Evolutionary conservation across 2,797 vertebrate genomes (phyloP).

Genomic region (Arnoldichthys spilopterus): DNA sequence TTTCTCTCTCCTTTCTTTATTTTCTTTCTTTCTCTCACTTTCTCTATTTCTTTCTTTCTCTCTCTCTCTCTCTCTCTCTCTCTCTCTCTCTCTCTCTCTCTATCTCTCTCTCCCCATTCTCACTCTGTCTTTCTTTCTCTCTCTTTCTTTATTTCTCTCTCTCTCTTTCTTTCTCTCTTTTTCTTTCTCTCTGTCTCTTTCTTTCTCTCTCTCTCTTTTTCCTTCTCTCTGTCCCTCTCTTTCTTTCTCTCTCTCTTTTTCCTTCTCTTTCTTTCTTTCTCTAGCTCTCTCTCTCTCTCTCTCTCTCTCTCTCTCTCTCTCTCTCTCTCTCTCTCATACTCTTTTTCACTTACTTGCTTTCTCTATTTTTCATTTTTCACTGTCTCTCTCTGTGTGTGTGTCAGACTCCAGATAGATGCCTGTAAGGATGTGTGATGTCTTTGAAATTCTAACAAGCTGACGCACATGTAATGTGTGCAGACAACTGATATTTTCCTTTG

Average conservation of each 20-base stretch:
- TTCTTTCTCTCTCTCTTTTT: no score
- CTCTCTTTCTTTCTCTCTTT: conserved; percentile 46
- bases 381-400: conserved; percentile 61
- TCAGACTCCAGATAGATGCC: background rate
- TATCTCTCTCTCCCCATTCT: no score
- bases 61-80: no score
- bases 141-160: no score
- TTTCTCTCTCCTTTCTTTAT: no score
- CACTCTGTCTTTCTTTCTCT: no score
- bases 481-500: background rate
- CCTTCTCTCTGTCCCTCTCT: no score
- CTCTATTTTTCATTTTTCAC: no score
- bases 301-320: conserved; percentile 86
- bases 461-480: background rate
- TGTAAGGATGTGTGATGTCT: background rate
- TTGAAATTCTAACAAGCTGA: conserved; percentile 2
- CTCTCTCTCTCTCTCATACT: conserved; percentile 74
- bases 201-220: conserved; percentile 53
- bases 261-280: no score
- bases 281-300: background rate
- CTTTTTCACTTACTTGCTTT: background rate
- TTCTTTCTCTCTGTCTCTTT: conserved; percentile 90
- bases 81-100: no score
- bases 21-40: no score
- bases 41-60: no score